Base-by-base conservation (phyloP, 2,113 vertebrate genomes). In the Corythaixoides concolor region DNA sequence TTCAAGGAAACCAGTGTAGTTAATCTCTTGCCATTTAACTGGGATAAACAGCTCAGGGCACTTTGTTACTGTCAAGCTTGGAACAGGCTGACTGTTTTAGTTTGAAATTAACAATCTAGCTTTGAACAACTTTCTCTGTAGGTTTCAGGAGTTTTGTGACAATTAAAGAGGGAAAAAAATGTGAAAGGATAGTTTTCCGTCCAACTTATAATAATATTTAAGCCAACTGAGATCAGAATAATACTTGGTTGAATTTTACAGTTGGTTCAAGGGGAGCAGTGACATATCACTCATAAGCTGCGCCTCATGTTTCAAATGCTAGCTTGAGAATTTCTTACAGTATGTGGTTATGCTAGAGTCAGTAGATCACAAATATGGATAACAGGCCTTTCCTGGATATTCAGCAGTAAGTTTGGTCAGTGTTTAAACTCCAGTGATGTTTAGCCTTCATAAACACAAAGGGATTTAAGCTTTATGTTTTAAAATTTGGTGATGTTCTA, bases 11-110 rank as follows among this genome's bases (percentile, higher is more conserved):
- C 86, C 37, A 12, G 53, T 35, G 79, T 50, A 30, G 95, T 87
- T 89, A 92, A 94, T 94, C 91, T n/a, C n/a, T n/a, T n/a, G n/a
- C 91, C 60, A 27, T 90, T 93, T 96, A 95, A 94, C 95, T 95
- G 95, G 85, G 97, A 97, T 97, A 97, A 97, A 81, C 91, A 94
- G 94, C 93, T 95, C 86, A 67, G 91, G 77, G 47, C 78, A 75
- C 93, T 90, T 81, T 2, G 59, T 91, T 77, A 49, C 55, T 81
- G 89, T 90, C 67, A 63, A 0, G 50, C 66, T 84, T 90, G 79
- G 91, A 88, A 23, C 1, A 70, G 89, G 26, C 32, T 1, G 3
- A 19, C 58, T 69, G 53, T 43, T 95, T 53, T n/a, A 55, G 39
- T 90, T 90, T 86, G 91, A 86, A 80, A 53, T 70, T 39, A 62